Conservation (phyloP, 2,113 vertebrate species). For the Trogon melanurus region DNA sequence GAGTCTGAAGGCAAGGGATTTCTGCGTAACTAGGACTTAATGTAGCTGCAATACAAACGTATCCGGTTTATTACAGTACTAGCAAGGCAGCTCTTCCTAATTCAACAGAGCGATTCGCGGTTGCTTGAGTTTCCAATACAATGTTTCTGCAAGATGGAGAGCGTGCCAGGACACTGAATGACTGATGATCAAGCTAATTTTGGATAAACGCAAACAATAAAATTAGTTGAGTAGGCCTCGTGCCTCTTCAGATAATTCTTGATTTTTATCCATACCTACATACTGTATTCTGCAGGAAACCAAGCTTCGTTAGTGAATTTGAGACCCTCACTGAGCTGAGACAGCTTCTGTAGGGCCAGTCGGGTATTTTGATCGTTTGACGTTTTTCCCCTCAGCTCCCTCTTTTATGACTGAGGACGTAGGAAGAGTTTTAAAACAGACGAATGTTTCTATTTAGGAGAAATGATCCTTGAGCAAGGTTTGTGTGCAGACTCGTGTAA, state of each 20-base stretch:
- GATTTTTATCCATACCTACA: accelerated
- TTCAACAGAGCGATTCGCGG: neutral
- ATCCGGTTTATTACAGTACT: accelerated
- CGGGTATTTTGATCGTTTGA: accelerated
- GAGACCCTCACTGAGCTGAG: accelerated
- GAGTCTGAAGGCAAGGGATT: neutral
- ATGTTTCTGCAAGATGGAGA: accelerated
- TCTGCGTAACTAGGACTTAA: neutral
- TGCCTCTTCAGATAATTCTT: accelerated
- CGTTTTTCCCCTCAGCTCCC: accelerated
- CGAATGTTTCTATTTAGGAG: accelerated
- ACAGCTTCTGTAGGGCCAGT: accelerated
- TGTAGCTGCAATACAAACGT: accelerated
- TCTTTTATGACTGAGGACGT: accelerated
- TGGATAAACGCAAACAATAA: accelerated
- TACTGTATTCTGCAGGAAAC: accelerated
- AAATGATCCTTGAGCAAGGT: accelerated
- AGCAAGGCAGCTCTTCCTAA: neutral
- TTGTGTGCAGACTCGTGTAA: accelerated
- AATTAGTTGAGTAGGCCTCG: accelerated
- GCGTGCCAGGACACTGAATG: neutral
- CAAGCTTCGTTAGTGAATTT: accelerated
- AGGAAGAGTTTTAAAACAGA: accelerated
- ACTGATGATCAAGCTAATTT: accelerated
- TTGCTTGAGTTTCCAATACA: accelerated